These are phyloP conservation scores for Rhinoderma darwinii DNA, from an alignment of 2,113 vertebrate species.

Conservation along the genomic window DNA sequence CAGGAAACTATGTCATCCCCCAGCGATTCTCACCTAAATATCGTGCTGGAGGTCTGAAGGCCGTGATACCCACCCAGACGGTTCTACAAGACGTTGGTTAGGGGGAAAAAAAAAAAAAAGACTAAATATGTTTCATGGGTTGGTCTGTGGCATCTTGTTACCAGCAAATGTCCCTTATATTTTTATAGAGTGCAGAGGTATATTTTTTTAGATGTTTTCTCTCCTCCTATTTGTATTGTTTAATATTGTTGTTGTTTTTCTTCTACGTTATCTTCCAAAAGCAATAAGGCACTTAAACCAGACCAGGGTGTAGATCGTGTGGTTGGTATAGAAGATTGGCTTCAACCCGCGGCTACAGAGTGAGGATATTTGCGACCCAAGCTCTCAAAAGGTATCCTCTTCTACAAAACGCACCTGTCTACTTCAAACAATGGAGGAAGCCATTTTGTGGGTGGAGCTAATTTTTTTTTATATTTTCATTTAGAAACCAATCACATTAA, in stretches of 20 bases:
- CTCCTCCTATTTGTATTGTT: slow-evolving; percentile 10
- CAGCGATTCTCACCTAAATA: slow-evolving; percentile 62
- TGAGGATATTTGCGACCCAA: background rate
- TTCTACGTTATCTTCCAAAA: background rate
- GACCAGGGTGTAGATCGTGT: background rate
- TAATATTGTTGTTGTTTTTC: background rate
- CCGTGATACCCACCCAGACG: background rate
- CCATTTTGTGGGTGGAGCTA: background rate
- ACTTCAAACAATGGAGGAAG: background rate
- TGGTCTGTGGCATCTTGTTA: slow-evolving; percentile 62
- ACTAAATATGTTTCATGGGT: slow-evolving; percentile 62
- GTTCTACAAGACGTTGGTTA: background rate
- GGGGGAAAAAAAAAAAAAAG: slow-evolving; percentile 44
- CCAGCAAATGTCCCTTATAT: slow-evolving; percentile 45
- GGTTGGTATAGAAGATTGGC: background rate
- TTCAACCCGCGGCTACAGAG: background rate
- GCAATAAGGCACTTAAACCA: slow-evolving; percentile 20
- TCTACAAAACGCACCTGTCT: background rate
- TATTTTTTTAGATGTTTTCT: slow-evolving; percentile 51
- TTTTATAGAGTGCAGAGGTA: slow-evolving; percentile 57
- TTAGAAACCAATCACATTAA: no score
- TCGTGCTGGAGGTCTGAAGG: slow-evolving; percentile 49
- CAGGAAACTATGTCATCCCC: slow-evolving; percentile 58
- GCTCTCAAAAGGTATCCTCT: background rate
- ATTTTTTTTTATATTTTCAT: no score